These are phyloP conservation scores for Vulpes ferrilata DNA, from an alignment of 2,113 vertebrate species.

Conservation along the genomic window DNA sequence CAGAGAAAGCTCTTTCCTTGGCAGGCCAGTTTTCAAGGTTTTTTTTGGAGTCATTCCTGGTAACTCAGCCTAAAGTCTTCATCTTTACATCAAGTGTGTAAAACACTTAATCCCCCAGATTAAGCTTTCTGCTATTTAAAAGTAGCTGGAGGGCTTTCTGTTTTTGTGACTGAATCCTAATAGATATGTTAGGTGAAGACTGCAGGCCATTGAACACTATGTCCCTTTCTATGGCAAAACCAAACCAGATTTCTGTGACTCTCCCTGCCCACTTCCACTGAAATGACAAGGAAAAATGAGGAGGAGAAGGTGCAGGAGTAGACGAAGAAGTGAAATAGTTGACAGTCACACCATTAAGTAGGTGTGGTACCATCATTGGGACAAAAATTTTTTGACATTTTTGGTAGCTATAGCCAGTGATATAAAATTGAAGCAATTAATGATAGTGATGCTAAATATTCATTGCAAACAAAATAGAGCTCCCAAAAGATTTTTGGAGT, in stretches of 20 bases:
- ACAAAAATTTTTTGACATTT: conserved; percentile 46
- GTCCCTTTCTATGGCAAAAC: conserved; percentile 19
- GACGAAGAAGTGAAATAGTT: not conserved
- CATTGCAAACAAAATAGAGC: not conserved
- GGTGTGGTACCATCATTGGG: not conserved
- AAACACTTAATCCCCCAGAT: conserved; percentile 29
- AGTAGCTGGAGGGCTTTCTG: conserved; percentile 54
- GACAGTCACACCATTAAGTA: not conserved
- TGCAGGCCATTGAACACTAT: conserved; percentile 9
- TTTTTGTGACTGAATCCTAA: not conserved
- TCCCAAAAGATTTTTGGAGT: not conserved
- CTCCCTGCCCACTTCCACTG: not conserved
- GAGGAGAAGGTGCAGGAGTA: not conserved
- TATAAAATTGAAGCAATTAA: not conserved
- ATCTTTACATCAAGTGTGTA: conserved; percentile 5
- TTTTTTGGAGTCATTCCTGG: conserved; percentile 34
- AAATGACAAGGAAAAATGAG: not conserved
- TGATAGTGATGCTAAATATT: not conserved
- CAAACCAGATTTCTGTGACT: not conserved
- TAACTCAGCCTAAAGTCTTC: conserved; percentile 6
- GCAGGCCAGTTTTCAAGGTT: conserved; percentile 53
- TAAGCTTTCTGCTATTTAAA: conserved; percentile 58
- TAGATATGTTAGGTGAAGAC: conserved; percentile 32
- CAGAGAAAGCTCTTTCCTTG: not conserved
- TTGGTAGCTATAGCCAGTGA: not conserved